Percentiles rank a stretch among this genome's conserved stretches.
Conservation (phyloP, 1,140 invertebrate genomes). For the Lepeophtheirus salmonis region DNA sequence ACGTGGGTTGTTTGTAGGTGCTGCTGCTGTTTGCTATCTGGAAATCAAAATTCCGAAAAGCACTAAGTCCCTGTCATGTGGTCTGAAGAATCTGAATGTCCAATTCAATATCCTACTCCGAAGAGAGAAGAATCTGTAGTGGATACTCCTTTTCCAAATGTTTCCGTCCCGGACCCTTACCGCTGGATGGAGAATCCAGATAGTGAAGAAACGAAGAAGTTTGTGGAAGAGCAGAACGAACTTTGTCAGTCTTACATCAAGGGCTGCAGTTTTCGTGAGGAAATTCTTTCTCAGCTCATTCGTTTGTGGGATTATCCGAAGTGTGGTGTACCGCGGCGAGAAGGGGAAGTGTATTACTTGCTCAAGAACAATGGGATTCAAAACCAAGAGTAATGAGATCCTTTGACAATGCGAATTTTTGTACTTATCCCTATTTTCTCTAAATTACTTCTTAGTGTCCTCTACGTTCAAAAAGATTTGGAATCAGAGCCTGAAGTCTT, state of each 20-base stretch:
- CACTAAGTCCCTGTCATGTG: too few relatives aligned
- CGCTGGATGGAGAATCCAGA: slow-evolving; percentile 94
- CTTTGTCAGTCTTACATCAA: slow-evolving; percentile 69
- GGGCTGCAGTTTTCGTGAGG: slow-evolving; percentile 45
- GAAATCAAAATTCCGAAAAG: too few relatives aligned
- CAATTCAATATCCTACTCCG: slow-evolving; percentile 19
- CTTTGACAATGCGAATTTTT: neutral
- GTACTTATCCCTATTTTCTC: neutral
- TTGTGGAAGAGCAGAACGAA: slow-evolving; percentile 76
- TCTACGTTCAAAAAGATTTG: slow-evolving; percentile 70
- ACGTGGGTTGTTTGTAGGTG: too few relatives aligned
- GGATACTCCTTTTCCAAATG: neutral
- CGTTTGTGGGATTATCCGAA: slow-evolving; percentile 92
- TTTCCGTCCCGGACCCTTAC: slow-evolving; percentile 72
- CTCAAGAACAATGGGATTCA: slow-evolving; percentile 86
- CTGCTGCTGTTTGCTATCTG: too few relatives aligned
- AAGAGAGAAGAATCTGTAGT: neutral
- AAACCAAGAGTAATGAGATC: slow-evolving; percentile 56
- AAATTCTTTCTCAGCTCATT: slow-evolving; percentile 54
- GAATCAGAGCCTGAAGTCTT: slow-evolving; percentile 65
- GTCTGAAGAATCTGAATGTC: too few relatives aligned
- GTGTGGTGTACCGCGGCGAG: slow-evolving; percentile 62
- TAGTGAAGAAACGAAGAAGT: slow-evolving; percentile 67
- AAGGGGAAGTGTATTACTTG: slow-evolving; percentile 75
- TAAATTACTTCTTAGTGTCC: slow-evolving; percentile 54